Percentiles rank a stretch among this genome's conserved stretches.
Evolutionary conservation across 2,113 vertebrate species (phyloP).

Genomic region (Oncorhynchus masou): DNA sequence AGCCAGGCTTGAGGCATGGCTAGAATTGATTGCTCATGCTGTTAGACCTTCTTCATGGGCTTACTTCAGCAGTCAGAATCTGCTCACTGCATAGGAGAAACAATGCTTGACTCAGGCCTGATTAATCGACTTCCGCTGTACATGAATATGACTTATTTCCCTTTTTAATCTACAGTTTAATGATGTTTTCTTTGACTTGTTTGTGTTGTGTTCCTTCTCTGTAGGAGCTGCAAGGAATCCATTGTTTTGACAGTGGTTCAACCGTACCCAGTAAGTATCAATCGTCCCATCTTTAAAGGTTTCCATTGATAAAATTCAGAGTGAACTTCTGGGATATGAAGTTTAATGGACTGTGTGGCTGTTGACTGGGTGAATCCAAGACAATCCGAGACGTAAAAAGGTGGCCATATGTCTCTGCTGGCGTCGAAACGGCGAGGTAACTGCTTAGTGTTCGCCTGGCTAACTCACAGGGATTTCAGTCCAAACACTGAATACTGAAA

Average conservation of each 20-base stretch:
- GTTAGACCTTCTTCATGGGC: neutral
- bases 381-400: slow-evolving; percentile 27
- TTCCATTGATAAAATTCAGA: neutral
- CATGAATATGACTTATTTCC: neutral
- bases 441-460: slow-evolving; percentile 25
- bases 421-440: slow-evolving; percentile 17
- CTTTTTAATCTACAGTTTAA: neutral
- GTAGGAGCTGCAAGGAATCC: slow-evolving; percentile 97
- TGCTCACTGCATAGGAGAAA: neutral
- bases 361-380: slow-evolving; percentile 42
- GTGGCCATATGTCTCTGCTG: slow-evolving; percentile 47
- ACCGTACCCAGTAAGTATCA: slow-evolving; percentile 90
- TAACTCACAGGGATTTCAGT: slow-evolving; percentile 28
- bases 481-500: slow-evolving; percentile 16
- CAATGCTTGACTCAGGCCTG: neutral
- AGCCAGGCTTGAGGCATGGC: slow-evolving; percentile 8
- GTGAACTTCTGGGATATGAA: neutral
- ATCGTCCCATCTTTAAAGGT: slow-evolving; percentile 18
- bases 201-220: slow-evolving; percentile 47
- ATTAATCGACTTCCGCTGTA: neutral
- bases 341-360: slow-evolving; percentile 17
- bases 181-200: neutral
- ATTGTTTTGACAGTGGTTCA: slow-evolving; percentile 95
- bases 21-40: slow-evolving; percentile 12
- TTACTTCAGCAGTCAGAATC: neutral